phyloP scores from a whole-genome alignment of 2,888 invertebrate genomes.

The Ophion costatus region DNA sequence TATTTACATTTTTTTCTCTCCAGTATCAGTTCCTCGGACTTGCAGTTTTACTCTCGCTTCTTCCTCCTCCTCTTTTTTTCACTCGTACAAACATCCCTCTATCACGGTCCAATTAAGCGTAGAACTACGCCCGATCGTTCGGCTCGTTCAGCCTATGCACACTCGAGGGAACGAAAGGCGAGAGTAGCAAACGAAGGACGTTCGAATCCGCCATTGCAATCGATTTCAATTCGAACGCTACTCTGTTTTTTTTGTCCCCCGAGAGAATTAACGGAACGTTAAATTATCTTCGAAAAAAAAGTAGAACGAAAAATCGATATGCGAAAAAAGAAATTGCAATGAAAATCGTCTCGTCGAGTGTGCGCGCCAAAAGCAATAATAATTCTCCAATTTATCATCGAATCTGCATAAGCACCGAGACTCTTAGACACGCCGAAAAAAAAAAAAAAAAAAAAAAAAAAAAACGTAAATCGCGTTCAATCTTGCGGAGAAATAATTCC shows the following conservation, averaged over 20 bases:
- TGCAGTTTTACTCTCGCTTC: constrained; percentile 1
- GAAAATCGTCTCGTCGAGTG: neutral
- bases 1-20: neutral
- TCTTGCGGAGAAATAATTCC: neutral
- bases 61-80: neutral
- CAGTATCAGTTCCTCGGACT: neutral
- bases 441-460: neutral
- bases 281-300: neutral
- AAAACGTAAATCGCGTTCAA: neutral
- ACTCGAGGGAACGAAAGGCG: constrained; percentile 34
- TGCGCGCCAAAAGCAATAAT: constrained; percentile 35
- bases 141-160: constrained; percentile 46
- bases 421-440: neutral
- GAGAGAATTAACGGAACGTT: neutral
- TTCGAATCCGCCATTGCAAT: neutral
- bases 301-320: neutral
- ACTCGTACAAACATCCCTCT: neutral
- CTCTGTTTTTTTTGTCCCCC: neutral
- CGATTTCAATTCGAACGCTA: constrained; percentile 2
- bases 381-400: constrained; percentile 23
- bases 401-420: neutral
- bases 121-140: constrained; percentile 47
- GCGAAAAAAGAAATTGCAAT: neutral
- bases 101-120: constrained; percentile 41
- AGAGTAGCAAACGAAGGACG: neutral